Percentiles rank a stretch among this genome's conserved stretches.
Evolutionary conservation across 2,888 invertebrate genomes (phyloP).

Genomic region (Diarsia dahlii): DNA sequence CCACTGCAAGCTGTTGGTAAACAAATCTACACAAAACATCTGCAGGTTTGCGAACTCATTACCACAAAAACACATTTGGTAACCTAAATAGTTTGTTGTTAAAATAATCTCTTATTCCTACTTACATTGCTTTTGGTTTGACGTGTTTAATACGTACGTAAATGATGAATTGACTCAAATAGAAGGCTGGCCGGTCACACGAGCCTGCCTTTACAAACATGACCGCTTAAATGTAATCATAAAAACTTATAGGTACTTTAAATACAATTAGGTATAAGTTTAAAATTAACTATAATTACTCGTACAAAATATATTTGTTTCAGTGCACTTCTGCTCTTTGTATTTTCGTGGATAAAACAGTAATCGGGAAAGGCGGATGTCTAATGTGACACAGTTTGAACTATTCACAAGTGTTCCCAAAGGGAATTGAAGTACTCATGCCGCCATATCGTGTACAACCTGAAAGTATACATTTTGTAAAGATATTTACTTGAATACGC

Average conservation of each 20-base stretch:
- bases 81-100: constrained; percentile 70
- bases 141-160: constrained; percentile 76
- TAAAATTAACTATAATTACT: constrained; percentile 84
- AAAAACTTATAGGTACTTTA: constrained; percentile 82
- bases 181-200: constrained; percentile 70
- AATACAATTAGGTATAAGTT: constrained; percentile 78
- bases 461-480: constrained; percentile 67
- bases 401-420: constrained; percentile 63
- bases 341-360: constrained; percentile 68
- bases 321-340: constrained; percentile 78
- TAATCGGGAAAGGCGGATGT: constrained; percentile 70
- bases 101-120: constrained; percentile 82
- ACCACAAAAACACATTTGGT: constrained; percentile 46
- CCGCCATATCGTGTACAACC: constrained; percentile 58
- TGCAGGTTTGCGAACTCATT: constrained; percentile 54
- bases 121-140: constrained; percentile 85
- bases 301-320: constrained; percentile 84
- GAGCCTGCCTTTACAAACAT: constrained; percentile 70
- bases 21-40: constrained; percentile 69
- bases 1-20: constrained; percentile 76
- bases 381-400: constrained; percentile 63
- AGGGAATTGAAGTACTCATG: constrained; percentile 35
- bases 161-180: constrained; percentile 86
- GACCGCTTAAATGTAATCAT: constrained; percentile 78
- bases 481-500: constrained; percentile 61